A percentile compares a stretch with the other conserved stretches of the same genome.
phyloP scores from a whole-genome alignment of 2,888 invertebrate species.

The Cantharis rustica region DNA sequence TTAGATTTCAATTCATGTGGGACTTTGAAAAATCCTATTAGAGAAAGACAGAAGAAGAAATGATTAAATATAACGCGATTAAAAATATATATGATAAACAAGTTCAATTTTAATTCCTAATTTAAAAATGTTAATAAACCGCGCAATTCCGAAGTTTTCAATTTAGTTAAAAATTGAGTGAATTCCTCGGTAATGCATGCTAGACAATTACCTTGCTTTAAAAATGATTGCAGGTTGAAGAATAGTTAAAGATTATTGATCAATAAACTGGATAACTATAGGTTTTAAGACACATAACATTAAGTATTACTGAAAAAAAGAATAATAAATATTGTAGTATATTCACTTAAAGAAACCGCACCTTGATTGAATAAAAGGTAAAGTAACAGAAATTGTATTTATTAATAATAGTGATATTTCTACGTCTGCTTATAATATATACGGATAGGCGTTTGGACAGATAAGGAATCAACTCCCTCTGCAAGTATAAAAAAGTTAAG shows the following conservation, averaged over 20 bases:
- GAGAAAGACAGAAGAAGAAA: too few relatives aligned
- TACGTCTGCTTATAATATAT: slow-evolving; percentile 14
- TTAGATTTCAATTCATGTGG: too few relatives aligned
- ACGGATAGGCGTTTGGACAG: slow-evolving; percentile 12
- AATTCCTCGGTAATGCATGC: neutral
- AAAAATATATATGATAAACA: too few relatives aligned
- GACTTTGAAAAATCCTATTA: too few relatives aligned
- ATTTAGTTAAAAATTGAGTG: neutral
- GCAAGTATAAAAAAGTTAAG: neutral
- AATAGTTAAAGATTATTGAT: neutral
- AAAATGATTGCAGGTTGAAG: neutral
- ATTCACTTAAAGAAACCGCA: slow-evolving; percentile 13
- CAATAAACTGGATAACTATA: neutral
- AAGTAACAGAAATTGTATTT: slow-evolving; percentile 18
- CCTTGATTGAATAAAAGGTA: slow-evolving; percentile 1
- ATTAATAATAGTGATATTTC: slow-evolving; percentile 23
- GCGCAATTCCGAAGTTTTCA: neutral
- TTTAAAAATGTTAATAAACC: neutral
- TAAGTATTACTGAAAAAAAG: neutral
- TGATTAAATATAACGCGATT: too few relatives aligned
- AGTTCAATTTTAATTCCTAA: neutral
- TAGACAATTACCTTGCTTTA: neutral
- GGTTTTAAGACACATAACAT: neutral
- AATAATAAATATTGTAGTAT: neutral
- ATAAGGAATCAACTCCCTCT: neutral